Percentiles rank a stretch among this genome's conserved stretches.
These are phyloP conservation scores for Gallinago paraguaiae DNA, from an alignment of 2,113 vertebrate genomes.

Conservation along the genomic window DNA sequence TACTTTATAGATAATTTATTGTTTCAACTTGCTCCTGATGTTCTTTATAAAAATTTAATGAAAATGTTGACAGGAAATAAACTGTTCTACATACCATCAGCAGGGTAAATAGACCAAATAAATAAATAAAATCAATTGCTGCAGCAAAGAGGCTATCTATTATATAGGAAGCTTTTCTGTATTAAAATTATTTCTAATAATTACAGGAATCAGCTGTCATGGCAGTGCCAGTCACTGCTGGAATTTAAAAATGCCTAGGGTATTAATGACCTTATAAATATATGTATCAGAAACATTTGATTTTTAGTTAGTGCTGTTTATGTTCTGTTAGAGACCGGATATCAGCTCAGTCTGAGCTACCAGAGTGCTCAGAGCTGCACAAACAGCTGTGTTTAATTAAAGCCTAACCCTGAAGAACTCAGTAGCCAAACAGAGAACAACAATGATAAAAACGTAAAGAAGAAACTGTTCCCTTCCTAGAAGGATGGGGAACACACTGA, in stretches of 20 bases:
- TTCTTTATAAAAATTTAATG: conserved; percentile 23
- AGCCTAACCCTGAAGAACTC: neutral
- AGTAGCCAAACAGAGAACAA: neutral
- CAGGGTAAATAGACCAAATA: neutral
- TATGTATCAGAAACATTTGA: neutral
- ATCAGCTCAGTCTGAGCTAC: neutral
- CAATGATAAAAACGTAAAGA: neutral
- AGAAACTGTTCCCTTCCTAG: neutral
- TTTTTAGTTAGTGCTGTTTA: neutral
- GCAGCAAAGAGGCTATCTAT: neutral
- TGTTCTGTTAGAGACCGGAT: neutral
- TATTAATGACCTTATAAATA: neutral
- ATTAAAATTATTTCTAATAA: neutral
- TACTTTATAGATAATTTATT: conserved; percentile 35
- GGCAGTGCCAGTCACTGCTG: neutral
- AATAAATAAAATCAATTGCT: conserved; percentile 21
- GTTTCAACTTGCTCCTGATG: conserved; percentile 1
- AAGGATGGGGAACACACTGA: neutral
- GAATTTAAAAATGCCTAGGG: neutral
- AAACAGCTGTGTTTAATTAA: neutral
- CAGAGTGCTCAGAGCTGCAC: neutral
- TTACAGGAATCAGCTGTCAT: neutral
- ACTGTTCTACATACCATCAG: neutral
- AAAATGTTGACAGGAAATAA: neutral
- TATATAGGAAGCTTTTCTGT: neutral